phyloP scores from a whole-genome alignment of 2,113 vertebrate species.

The Pleuronectes platessa region DNA sequence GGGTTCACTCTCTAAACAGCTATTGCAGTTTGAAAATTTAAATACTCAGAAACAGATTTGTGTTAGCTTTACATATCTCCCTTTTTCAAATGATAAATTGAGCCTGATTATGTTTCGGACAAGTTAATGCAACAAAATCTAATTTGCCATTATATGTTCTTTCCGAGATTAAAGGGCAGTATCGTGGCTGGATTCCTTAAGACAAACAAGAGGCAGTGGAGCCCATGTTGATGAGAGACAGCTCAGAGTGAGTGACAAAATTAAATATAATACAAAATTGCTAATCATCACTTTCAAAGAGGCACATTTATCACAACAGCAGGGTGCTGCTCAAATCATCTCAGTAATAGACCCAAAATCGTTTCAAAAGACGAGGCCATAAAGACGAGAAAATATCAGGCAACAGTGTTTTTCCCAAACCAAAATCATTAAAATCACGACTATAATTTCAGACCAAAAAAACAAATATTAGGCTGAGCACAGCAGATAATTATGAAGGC shows the following conservation, averaged over 20 bases:
- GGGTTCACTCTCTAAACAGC: slow-evolving; percentile 36
- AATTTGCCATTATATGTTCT: slow-evolving; percentile 13
- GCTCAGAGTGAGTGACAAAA: not conserved
- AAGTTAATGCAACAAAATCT: slow-evolving; percentile 26
- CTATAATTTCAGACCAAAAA: slow-evolving; percentile 19
- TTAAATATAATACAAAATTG: slow-evolving; percentile 33
- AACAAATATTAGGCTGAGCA: not conserved
- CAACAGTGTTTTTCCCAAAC: not conserved
- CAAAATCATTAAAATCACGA: slow-evolving; percentile 4
- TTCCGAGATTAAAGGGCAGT: not conserved
- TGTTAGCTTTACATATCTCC: slow-evolving; percentile 34
- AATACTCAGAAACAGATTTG: slow-evolving; percentile 23
- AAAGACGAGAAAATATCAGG: slow-evolving; percentile 1
- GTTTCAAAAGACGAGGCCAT: slow-evolving; percentile 29
- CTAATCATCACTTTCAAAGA: slow-evolving; percentile 32
- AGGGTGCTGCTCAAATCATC: slow-evolving; percentile 36
- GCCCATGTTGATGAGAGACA: slow-evolving; percentile 1
- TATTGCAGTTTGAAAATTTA: slow-evolving; percentile 29
- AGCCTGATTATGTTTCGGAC: slow-evolving; percentile 39
- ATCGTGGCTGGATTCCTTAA: slow-evolving; percentile 1
- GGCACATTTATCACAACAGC: slow-evolving; percentile 37
- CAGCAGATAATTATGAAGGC: slow-evolving; percentile 7
- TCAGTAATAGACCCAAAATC: slow-evolving; percentile 22
- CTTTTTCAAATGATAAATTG: slow-evolving; percentile 15
- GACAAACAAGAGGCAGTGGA: slow-evolving; percentile 2